These are phyloP conservation scores for Sminthopsis crassicaudata DNA, from an alignment of 2,113 vertebrate species.

Conservation along the genomic window DNA sequence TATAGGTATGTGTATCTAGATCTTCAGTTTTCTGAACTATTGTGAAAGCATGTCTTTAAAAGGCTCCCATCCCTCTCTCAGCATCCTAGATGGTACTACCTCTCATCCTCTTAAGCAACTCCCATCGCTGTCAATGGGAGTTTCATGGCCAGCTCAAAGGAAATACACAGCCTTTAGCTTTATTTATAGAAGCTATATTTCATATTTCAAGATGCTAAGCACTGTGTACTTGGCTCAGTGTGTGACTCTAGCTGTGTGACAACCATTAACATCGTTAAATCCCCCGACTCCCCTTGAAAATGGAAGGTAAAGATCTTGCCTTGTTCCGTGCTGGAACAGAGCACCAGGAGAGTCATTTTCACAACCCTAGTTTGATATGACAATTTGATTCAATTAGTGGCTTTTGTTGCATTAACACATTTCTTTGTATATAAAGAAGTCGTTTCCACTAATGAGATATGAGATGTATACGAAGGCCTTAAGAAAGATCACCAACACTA, in stretches of 20 bases:
- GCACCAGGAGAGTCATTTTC: constrained; percentile 6
- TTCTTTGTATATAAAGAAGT: constrained; percentile 9
- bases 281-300: background rate
- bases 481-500: background rate
- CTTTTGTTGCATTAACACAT: constrained; percentile 13
- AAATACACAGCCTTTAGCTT: background rate
- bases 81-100: background rate
- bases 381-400: constrained; percentile 37
- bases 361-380: background rate
- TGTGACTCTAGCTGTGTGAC: background rate
- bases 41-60: background rate
- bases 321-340: constrained; percentile 22
- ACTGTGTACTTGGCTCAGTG: background rate
- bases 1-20: background rate
- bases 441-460: constrained; percentile 22
- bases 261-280: constrained; percentile 7
- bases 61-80: background rate
- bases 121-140: background rate
- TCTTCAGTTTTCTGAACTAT: background rate
- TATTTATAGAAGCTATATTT: background rate
- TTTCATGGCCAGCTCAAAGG: background rate
- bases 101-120: background rate
- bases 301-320: background rate
- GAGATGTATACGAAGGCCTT: background rate
- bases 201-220: constrained; percentile 5